Evolutionary conservation across 2,888 invertebrate genomes (phyloP).

Genomic region (Ornithoptera priamus): DNA sequence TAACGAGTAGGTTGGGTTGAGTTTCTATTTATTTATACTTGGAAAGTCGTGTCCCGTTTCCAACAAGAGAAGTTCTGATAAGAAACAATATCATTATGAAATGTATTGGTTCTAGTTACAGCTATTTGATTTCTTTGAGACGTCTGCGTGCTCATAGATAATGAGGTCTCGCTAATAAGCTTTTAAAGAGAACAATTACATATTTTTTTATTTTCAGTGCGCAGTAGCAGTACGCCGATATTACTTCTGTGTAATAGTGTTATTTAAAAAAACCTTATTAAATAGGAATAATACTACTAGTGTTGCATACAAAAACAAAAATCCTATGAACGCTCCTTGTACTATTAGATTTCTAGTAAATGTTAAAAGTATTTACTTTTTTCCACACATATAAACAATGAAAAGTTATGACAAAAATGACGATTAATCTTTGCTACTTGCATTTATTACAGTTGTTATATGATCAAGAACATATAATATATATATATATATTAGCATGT

Average conservation of each 20-base stretch:
- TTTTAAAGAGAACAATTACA: constrained; percentile 14
- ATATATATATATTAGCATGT: no score
- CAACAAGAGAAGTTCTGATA: constrained; percentile 31
- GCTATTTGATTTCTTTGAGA: constrained; percentile 14
- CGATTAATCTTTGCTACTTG: no score
- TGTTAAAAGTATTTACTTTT: not conserved
- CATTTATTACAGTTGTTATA: no score
- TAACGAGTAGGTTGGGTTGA: constrained; percentile 32
- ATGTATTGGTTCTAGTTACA: constrained; percentile 19
- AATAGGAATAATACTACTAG: not conserved
- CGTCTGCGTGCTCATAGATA: constrained; percentile 8
- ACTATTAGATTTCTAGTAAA: not conserved
- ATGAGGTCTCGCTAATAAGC: constrained; percentile 21
- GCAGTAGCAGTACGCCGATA: constrained; percentile 11
- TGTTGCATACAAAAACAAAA: not conserved
- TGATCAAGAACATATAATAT: no score
- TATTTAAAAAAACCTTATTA: constrained; percentile 13
- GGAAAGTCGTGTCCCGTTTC: constrained; percentile 27
- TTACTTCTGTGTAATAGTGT: constrained; percentile 17
- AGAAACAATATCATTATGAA: constrained; percentile 24
- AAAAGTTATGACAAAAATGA: not conserved
- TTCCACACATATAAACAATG: not conserved
- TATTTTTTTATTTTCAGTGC: constrained; percentile 4
- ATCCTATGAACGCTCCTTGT: not conserved
- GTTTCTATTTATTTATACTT: constrained; percentile 30